Conservation (phyloP, 2,888 invertebrate genomes). For the Conus canariensis region DNA sequence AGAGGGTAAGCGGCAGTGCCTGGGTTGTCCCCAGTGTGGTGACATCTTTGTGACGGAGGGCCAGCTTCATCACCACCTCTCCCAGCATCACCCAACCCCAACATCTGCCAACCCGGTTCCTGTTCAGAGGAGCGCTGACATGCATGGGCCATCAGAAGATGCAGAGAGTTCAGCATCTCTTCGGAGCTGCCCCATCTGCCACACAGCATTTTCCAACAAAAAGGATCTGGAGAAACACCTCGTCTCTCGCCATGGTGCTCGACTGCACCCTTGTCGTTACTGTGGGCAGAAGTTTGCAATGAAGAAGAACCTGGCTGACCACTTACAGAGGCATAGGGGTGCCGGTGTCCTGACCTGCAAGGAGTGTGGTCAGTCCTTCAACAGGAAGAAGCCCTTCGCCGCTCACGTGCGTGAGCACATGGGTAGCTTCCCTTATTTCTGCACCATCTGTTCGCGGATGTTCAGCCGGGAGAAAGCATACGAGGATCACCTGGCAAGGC, state of each 20-base stretch:
- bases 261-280: slow-evolving; percentile 42
- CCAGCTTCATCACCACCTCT: slow-evolving; percentile 3
- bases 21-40: slow-evolving; percentile 14
- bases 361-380: slow-evolving; percentile 34
- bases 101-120: neutral
- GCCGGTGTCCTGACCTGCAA: neutral
- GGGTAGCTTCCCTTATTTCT: slow-evolving; percentile 37
- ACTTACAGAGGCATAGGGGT: slow-evolving; percentile 31
- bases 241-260: neutral
- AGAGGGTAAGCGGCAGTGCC: slow-evolving; percentile 35
- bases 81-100: neutral
- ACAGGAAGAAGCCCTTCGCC: slow-evolving; percentile 31
- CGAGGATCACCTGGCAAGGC: slow-evolving; percentile 33
- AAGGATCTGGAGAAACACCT: slow-evolving; percentile 34
- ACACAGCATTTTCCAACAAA: neutral
- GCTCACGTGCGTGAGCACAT: slow-evolving; percentile 36
- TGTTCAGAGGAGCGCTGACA: neutral
- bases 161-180: neutral
- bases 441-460: slow-evolving; percentile 30
- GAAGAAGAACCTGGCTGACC: slow-evolving; percentile 38
- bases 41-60: neutral
- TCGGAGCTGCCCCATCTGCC: slow-evolving; percentile 31
- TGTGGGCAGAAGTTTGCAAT: slow-evolving; percentile 42
- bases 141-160: neutral
- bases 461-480: slow-evolving; percentile 29